phyloP scores from a whole-genome alignment of 2,113 vertebrate genomes.

The Chaetodon trifascialis region DNA sequence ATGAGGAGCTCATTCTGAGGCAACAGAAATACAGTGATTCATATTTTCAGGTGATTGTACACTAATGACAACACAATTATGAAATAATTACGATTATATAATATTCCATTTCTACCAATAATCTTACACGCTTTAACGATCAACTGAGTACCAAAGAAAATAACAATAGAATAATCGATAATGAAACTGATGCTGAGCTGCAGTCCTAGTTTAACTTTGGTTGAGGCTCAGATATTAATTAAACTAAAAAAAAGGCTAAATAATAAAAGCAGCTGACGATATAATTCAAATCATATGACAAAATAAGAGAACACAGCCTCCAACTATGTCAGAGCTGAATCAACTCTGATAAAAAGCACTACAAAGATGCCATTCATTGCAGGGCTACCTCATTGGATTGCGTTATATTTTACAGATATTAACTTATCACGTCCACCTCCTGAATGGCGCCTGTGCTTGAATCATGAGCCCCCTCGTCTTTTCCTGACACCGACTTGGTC shows the following conservation, averaged over 20 bases:
- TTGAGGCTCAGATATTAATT: not conserved
- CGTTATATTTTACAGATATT: slow-evolving; percentile 37
- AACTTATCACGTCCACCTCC: slow-evolving; percentile 33
- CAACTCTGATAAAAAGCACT: not conserved
- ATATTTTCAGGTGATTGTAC: too few relatives aligned
- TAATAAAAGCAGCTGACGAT: not conserved
- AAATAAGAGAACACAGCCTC: not conserved
- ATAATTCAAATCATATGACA: not conserved
- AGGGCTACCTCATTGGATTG: slow-evolving; percentile 6
- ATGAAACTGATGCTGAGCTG: not conserved
- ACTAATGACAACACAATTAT: too few relatives aligned
- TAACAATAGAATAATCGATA: not conserved
- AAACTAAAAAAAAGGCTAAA: not conserved
- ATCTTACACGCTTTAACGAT: not conserved
- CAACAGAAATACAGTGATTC: too few relatives aligned
- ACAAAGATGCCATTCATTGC: not conserved
- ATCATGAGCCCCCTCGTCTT: slow-evolving; percentile 49
- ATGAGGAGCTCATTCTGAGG: too few relatives aligned
- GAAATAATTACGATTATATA: too few relatives aligned
- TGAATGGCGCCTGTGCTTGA: slow-evolving; percentile 5
- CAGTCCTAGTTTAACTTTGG: not conserved
- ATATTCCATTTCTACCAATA: too few relatives aligned
- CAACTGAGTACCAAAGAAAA: not conserved
- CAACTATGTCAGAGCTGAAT: not conserved
- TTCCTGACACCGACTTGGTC: slow-evolving; percentile 53